Conservation (phyloP, 2,888 invertebrate genomes). For the Patella ulyssiponensis region DNA sequence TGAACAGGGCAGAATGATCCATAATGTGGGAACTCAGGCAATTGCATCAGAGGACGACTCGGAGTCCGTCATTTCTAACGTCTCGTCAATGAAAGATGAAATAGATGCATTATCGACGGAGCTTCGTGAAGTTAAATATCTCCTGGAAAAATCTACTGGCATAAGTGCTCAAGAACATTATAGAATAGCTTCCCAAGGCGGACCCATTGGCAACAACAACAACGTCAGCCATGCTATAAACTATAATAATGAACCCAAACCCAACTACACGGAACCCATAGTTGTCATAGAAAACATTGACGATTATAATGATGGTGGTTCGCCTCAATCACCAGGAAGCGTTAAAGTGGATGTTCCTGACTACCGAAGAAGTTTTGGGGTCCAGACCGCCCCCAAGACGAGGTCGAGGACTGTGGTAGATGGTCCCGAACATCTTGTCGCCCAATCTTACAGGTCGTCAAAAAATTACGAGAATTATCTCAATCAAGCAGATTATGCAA, state of each 20-base stretch:
- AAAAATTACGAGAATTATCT: background rate
- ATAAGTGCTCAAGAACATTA: slow-evolving; percentile 34
- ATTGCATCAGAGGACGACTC: slow-evolving; percentile 21
- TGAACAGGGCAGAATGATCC: slow-evolving; percentile 13
- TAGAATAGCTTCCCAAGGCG: background rate
- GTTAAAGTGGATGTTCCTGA: background rate
- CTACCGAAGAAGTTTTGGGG: background rate
- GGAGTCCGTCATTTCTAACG: slow-evolving; percentile 42
- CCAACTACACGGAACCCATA: background rate
- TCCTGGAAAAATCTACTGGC: slow-evolving; percentile 52
- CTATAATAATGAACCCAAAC: background rate
- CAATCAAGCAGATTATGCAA: too few relatives aligned
- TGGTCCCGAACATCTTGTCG: background rate
- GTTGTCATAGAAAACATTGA: background rate
- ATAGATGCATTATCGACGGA: slow-evolving; percentile 50
- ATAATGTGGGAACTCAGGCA: slow-evolving; percentile 30
- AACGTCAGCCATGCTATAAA: background rate
- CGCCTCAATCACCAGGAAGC: background rate
- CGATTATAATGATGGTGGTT: background rate
- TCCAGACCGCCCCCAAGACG: background rate
- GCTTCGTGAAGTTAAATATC: slow-evolving; percentile 49
- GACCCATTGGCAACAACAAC: background rate
- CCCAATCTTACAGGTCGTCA: background rate
- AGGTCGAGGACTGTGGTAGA: background rate
- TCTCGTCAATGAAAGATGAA: slow-evolving; percentile 37